Percentiles rank a stretch among this genome's conserved stretches.
Evolutionary conservation across 2,113 vertebrate species (phyloP).

Genomic region (Origma solitaria): DNA sequence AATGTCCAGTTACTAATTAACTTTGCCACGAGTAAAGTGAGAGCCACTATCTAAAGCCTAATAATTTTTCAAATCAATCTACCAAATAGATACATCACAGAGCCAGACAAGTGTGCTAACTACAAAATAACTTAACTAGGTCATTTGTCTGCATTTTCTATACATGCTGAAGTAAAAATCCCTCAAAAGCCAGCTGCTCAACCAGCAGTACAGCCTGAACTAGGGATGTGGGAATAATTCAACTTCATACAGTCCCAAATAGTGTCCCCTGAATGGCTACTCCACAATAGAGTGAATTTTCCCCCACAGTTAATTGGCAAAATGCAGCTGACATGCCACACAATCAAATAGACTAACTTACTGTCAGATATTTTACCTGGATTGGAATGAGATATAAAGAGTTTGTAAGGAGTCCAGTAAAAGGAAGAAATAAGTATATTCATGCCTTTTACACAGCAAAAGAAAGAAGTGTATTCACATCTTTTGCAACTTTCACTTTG

Average conservation of each 20-base stretch:
- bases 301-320: neutral
- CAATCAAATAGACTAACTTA: neutral
- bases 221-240: neutral
- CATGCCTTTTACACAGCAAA: neutral
- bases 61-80: neutral
- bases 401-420: neutral
- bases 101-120: neutral
- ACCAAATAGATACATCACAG: neutral
- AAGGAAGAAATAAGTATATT: neutral
- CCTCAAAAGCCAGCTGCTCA: neutral
- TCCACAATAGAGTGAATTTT: neutral
- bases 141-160: neutral
- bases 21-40: neutral
- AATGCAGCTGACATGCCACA: neutral
- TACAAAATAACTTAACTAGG: neutral
- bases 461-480: neutral
- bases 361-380: neutral
- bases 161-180: neutral
- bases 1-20: neutral
- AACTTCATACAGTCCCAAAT: neutral
- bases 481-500: neutral
- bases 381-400: neutral
- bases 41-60: neutral
- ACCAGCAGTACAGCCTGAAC: neutral
- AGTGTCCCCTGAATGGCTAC: neutral